Base-by-base conservation (phyloP, 2,113 vertebrate genomes). In the Elanus axillaris region DNA sequence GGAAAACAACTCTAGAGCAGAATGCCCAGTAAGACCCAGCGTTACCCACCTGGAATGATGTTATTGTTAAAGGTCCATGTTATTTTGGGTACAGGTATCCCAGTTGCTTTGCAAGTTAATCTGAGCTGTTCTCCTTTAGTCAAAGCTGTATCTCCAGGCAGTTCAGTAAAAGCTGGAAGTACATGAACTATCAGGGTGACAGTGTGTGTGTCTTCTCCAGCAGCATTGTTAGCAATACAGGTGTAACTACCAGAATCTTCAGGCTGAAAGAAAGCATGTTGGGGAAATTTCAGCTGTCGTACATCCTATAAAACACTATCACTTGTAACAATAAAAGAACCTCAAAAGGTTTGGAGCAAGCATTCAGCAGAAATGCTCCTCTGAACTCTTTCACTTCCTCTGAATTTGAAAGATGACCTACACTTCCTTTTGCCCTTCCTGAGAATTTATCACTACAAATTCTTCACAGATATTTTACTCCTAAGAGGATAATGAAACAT, bases 11-110 rank as follows among this genome's bases (percentile, higher is more conserved):
- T 53, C 40, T 20, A 42, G 64, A 74, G 52, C 1, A 4, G 26
- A 69, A 91, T 5, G 23, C 31, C 40, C 77, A 42, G 10, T n/a
- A 31, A 21, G 27, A 66, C 2, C 10, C 2, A 0, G 23, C 13
- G 47, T 58, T 48, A 96, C 98, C 58, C 80, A 99, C 99, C 99
- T 98, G 99, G 98, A 82, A 99, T 97, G 40, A 99, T 98, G 94
- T 99, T 99, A 94, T 99, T 99, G 91, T 99, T 99, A 97, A 99
- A 99, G 31, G 98, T 98, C 99, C 99, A 99, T 0, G 98, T 98
- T 96, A 99, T 98, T 94, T 94, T 98, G 52, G 99, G 99, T 53
- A 98, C 47, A 29, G 99, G 99, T 96, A 98, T 76, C 43, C 99
- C 99, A 26, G 87, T 97, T 92, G 98, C 99, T 81, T 96, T 98